Conservation (phyloP, 2,113 vertebrate genomes). For the Lophius piscatorius region DNA sequence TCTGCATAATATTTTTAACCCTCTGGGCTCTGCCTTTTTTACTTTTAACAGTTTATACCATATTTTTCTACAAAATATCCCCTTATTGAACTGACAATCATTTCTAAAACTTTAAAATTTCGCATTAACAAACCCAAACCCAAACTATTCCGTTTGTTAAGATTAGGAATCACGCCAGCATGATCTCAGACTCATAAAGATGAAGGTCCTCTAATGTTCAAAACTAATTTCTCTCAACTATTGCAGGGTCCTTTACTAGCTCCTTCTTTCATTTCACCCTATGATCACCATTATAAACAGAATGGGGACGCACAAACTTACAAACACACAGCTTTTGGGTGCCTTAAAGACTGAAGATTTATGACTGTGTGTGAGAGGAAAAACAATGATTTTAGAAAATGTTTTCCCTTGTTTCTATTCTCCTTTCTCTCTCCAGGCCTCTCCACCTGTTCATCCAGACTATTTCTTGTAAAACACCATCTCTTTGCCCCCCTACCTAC, state of each 20-base stretch:
- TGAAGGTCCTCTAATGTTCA: too few species aligned
- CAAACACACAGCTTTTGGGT: slow-evolving; percentile 7
- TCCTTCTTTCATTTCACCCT: slow-evolving; percentile 21
- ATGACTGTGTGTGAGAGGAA: slow-evolving; percentile 28
- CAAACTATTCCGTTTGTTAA: too few species aligned
- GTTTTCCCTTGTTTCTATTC: slow-evolving; percentile 20
- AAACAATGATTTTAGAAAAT: slow-evolving; percentile 38
- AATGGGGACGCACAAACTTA: slow-evolving; percentile 5
- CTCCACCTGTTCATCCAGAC: slow-evolving; percentile 4
- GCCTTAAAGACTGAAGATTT: slow-evolving; percentile 31
- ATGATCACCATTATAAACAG: slow-evolving; percentile 27
- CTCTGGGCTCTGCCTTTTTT: too few species aligned
- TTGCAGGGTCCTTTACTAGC: slow-evolving; percentile 1
- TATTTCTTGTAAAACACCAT: slow-evolving; percentile 19
- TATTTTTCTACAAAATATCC: too few species aligned
- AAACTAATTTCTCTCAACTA: not conserved
- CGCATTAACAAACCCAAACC: too few species aligned
- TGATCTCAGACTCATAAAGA: too few species aligned
- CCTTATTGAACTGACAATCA: too few species aligned
- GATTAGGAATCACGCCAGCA: too few species aligned
- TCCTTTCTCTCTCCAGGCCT: slow-evolving; percentile 14
- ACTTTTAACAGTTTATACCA: too few species aligned
- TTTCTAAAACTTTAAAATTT: too few species aligned
- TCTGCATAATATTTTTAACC: too few species aligned
- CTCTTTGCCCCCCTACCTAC: slow-evolving; percentile 10